Conservation (phyloP, 2,888 invertebrate genomes). For the Ennomos erosarius region DNA sequence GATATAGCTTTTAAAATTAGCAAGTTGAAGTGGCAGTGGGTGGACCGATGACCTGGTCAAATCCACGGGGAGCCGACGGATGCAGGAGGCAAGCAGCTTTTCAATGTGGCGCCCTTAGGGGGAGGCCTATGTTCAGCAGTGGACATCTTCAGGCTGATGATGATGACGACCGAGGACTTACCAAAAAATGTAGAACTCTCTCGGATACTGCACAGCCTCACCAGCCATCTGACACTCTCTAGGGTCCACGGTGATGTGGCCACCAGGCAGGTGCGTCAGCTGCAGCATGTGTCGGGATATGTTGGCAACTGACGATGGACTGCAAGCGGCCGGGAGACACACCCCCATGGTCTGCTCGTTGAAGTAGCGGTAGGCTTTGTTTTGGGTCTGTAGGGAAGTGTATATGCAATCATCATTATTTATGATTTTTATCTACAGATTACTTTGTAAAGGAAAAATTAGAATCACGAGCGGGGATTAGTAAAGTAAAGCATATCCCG, state of each 20-base stretch:
- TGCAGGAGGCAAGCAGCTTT: too few relatives aligned
- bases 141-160: too few relatives aligned
- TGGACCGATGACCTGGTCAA: too few relatives aligned
- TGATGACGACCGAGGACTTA: constrained; percentile 41
- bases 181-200: constrained; percentile 43
- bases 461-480: too few relatives aligned
- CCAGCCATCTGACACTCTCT: constrained; percentile 41
- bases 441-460: too few relatives aligned
- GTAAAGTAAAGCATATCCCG: too few relatives aligned
- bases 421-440: too few relatives aligned
- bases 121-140: too few relatives aligned
- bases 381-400: constrained; percentile 39
- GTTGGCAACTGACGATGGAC: constrained; percentile 41
- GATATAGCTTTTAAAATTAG: too few relatives aligned
- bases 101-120: too few relatives aligned
- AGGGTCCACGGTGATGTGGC: constrained; percentile 38
- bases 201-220: constrained; percentile 20
- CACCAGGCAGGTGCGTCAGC: constrained; percentile 41
- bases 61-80: too few relatives aligned
- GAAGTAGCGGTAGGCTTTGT: constrained; percentile 36
- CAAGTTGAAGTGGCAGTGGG: too few relatives aligned
- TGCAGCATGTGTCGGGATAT: constrained; percentile 43
- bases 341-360: constrained; percentile 50
- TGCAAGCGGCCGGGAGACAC: constrained; percentile 52
- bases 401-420: neutral